Conservation (phyloP, 2,797 vertebrate species). For the Hipposideros larvatus region DNA sequence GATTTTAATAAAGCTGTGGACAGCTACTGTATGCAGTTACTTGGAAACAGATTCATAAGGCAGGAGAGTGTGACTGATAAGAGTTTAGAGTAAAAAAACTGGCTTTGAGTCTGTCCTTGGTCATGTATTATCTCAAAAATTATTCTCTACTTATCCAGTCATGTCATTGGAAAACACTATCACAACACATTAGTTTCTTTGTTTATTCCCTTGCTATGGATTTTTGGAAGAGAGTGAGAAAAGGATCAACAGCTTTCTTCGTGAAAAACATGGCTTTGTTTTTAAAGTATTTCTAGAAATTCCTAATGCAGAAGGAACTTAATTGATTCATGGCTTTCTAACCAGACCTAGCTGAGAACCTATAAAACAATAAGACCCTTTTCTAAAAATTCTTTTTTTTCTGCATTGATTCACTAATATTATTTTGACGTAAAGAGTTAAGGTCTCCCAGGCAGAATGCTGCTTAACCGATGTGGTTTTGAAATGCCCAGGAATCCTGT, state of each 20-base stretch:
- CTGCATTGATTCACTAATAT: background rate
- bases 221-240: conserved; percentile 35
- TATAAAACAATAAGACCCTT: background rate
- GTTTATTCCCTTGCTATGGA: background rate
- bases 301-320: background rate
- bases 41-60: conserved; percentile 17
- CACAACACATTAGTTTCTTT: background rate
- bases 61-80: background rate
- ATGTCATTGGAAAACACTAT: background rate
- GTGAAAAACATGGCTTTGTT: conserved; percentile 4
- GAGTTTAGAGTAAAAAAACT: background rate
- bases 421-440: background rate
- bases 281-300: conserved; percentile 42
- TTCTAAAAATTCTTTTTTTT: background rate
- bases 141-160: conserved; percentile 12
- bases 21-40: background rate
- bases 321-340: background rate
- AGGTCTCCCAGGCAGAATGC: background rate
- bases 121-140: conserved; percentile 36
- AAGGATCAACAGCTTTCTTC: background rate
- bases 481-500: background rate
- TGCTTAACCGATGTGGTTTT: background rate
- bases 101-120: background rate
- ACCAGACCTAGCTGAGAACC: background rate
- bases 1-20: background rate